phyloP scores from a whole-genome alignment of 2,888 invertebrate species.

The Tortrix viridana region DNA sequence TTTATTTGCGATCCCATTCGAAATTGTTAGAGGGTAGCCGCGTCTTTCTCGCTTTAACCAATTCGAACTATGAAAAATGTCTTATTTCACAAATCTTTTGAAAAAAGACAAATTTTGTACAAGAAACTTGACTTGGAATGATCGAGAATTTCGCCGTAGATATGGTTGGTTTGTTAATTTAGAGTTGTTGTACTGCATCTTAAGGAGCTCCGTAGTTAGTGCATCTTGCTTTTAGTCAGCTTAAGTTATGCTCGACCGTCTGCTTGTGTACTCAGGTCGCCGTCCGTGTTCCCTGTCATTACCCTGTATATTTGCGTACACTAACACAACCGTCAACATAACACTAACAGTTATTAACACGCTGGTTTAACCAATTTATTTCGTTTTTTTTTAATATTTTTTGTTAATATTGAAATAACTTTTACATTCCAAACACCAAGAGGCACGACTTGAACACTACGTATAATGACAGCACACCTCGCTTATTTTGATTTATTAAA shows the following conservation, averaged over 20 bases:
- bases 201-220: slow-evolving; percentile 74
- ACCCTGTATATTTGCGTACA: slow-evolving; percentile 67
- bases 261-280: slow-evolving; percentile 81
- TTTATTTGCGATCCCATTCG: slow-evolving; percentile 79
- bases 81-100: slow-evolving; percentile 57
- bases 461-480: slow-evolving; percentile 81
- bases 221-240: slow-evolving; percentile 75
- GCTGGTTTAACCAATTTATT: slow-evolving; percentile 57
- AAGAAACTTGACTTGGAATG: slow-evolving; percentile 43
- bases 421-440: slow-evolving; percentile 67
- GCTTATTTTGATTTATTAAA: slow-evolving; percentile 80
- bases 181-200: slow-evolving; percentile 61
- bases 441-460: slow-evolving; percentile 76
- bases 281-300: slow-evolving; percentile 77
- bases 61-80: slow-evolving; percentile 41
- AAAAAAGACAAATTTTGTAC: slow-evolving; percentile 52
- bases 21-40: slow-evolving; percentile 67
- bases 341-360: slow-evolving; percentile 71
- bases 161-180: slow-evolving; percentile 44
- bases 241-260: slow-evolving; percentile 70
- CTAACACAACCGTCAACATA: slow-evolving; percentile 63
- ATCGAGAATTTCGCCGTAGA: slow-evolving; percentile 71
- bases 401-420: slow-evolving; percentile 60
- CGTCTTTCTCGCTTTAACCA: slow-evolving; percentile 71
- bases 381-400: slow-evolving; percentile 61